Percentiles rank a stretch among this genome's conserved stretches.
Conservation (phyloP, 2,113 vertebrate species). For the Prietella phreatophila region DNA sequence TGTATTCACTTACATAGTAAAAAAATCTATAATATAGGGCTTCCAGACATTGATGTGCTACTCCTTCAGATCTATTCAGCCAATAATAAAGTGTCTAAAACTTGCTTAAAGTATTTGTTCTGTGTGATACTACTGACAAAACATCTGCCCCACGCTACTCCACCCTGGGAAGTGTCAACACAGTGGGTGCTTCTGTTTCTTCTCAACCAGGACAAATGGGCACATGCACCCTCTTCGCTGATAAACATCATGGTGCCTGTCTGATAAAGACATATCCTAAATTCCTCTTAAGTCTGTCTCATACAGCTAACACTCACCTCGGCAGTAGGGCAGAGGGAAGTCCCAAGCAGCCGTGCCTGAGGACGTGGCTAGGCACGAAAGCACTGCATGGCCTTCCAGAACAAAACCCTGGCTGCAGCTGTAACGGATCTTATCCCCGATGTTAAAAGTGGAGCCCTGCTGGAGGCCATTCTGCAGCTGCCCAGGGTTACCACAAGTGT, state of each 20-base stretch:
- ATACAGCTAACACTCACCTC: conserved; percentile 74
- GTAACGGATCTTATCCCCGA: conserved; percentile 95
- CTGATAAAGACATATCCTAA: conserved; percentile 66
- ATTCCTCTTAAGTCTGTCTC: conserved; percentile 21
- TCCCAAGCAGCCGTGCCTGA: conserved; percentile 90
- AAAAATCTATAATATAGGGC: not conserved
- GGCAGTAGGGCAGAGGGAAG: conserved; percentile 94
- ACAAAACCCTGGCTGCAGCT: conserved; percentile 91
- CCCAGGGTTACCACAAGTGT: conserved; percentile 94
- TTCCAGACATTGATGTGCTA: not conserved
- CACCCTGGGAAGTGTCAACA: conserved; percentile 65
- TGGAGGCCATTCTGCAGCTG: conserved; percentile 88
- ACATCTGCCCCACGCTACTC: not conserved
- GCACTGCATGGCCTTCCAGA: conserved; percentile 90
- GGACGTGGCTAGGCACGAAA: conserved; percentile 85
- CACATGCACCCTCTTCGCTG: conserved; percentile 57
- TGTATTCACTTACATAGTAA: too few relatives aligned
- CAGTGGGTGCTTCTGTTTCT: conserved; percentile 58
- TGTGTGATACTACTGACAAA: conserved; percentile 40
- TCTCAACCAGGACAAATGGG: conserved; percentile 64
- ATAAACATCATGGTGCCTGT: conserved; percentile 65
- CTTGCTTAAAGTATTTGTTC: conserved; percentile 44
- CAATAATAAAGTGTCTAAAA: not conserved
- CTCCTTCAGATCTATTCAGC: not conserved
- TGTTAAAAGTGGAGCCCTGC: conserved; percentile 90